These are phyloP conservation scores for Taphrorychus bicolor DNA, from an alignment of 2,888 invertebrate species.

Conservation along the genomic window DNA sequence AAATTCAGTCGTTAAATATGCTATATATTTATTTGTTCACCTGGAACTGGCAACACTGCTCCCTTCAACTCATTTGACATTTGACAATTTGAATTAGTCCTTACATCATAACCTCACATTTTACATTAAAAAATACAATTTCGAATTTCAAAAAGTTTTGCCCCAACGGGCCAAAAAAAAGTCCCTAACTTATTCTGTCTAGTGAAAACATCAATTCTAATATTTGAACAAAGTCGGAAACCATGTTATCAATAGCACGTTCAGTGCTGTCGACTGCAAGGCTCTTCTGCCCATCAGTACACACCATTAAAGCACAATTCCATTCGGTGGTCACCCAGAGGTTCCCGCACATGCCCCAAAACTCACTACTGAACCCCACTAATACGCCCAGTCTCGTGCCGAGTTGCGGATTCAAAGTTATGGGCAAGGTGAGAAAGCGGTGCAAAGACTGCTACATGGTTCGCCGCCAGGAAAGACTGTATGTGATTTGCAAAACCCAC, in stretches of 20 bases:
- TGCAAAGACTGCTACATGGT: constrained; percentile 84
- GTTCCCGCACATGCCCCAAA: not conserved
- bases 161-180: too few species aligned
- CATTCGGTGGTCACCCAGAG: not conserved
- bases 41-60: too few species aligned
- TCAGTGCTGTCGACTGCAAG: not conserved
- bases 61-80: too few species aligned
- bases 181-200: too few species aligned
- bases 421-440: constrained; percentile 70
- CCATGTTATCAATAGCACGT: not conserved
- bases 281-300: not conserved
- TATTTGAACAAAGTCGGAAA: too few species aligned
- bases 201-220: too few species aligned
- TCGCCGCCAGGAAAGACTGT: constrained; percentile 70
- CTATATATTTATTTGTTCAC: too few species aligned
- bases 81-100: too few species aligned
- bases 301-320: not conserved
- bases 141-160: too few species aligned
- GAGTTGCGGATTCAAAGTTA: constrained; percentile 74
- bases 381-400: constrained; percentile 45
- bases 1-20: too few species aligned
- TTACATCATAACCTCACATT: too few species aligned
- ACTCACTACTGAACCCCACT: not conserved
- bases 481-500: constrained; percentile 77
- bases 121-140: too few species aligned